A percentile compares a stretch with the other conserved stretches of the same genome.
phyloP scores from a whole-genome alignment of 2,113 vertebrate genomes.

The Mesitornis unicolor region DNA sequence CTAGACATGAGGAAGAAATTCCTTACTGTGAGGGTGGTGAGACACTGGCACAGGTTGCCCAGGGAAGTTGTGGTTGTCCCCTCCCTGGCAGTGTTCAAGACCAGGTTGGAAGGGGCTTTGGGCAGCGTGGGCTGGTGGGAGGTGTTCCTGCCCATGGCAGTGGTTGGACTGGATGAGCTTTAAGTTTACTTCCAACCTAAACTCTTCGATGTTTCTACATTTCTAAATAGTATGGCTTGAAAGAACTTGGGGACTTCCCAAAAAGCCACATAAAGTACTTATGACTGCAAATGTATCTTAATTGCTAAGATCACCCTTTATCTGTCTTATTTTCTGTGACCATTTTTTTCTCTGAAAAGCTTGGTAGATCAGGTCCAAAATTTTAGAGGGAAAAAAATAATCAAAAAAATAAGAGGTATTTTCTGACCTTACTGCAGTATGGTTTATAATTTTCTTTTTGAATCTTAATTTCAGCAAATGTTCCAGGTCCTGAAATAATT shows the following conservation, averaged over 20 bases:
- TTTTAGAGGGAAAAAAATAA: background rate
- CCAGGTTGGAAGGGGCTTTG: too few relatives aligned
- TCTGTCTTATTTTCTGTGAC: background rate
- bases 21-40: too few relatives aligned
- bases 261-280: background rate
- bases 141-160: too few relatives aligned
- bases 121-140: too few relatives aligned
- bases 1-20: too few relatives aligned
- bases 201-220: too few relatives aligned
- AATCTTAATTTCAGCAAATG: background rate
- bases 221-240: background rate
- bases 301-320: background rate
- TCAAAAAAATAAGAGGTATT: accelerated
- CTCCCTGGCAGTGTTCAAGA: too few relatives aligned
- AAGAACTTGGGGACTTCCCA: background rate
- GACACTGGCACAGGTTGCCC: too few relatives aligned
- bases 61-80: too few relatives aligned
- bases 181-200: too few relatives aligned
- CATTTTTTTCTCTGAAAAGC: background rate
- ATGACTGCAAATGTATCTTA: accelerated
- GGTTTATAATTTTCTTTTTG: background rate
- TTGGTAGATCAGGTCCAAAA: background rate
- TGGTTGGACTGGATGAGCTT: too few relatives aligned
- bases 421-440: background rate
- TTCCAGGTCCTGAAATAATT: background rate